Evolutionary conservation across 2,888 invertebrate genomes (phyloP).

Genomic region (Rhimphoctona megacephalus): DNA sequence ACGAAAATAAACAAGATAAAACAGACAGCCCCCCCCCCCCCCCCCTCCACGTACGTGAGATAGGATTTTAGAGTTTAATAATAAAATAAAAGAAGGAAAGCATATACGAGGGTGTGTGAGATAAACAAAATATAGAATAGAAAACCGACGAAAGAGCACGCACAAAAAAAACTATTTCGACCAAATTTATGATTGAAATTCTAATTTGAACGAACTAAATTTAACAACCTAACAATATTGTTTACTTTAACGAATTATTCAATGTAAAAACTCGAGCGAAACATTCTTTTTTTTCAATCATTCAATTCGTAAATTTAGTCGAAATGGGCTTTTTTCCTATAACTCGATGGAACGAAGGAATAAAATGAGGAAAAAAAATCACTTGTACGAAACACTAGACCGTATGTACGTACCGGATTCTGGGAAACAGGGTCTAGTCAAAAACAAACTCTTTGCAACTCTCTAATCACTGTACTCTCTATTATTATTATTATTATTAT

Average conservation of each 20-base stretch:
- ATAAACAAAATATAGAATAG: slow-evolving; percentile 12
- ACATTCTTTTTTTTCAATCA: neutral
- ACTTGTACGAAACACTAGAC: slow-evolving; percentile 70
- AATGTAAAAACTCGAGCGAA: neutral
- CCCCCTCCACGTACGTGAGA: slow-evolving; percentile 57
- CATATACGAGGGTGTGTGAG: neutral
- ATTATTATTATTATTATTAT: slow-evolving; percentile 27
- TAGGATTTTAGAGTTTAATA: slow-evolving; percentile 68
- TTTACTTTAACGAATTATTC: neutral
- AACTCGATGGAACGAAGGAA: slow-evolving; percentile 48
- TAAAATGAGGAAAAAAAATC: slow-evolving; percentile 38
- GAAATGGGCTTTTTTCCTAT: slow-evolving; percentile 12
- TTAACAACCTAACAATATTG: neutral
- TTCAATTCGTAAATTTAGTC: slow-evolving; percentile 24
- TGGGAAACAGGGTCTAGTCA: slow-evolving; percentile 79
- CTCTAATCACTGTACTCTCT: slow-evolving; percentile 65
- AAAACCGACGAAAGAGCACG: slow-evolving; percentile 14
- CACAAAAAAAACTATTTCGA: slow-evolving; percentile 34
- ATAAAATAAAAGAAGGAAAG: slow-evolving; percentile 46
- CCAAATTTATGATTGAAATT: neutral
- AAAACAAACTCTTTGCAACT: slow-evolving; percentile 65
- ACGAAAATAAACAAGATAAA: slow-evolving; percentile 43
- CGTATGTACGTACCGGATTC: slow-evolving; percentile 74
- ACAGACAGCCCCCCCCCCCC: neutral
- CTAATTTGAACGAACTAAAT: neutral